Evolutionary conservation across 2,797 vertebrate species (phyloP).

Genomic region (Characodon lateralis): DNA sequence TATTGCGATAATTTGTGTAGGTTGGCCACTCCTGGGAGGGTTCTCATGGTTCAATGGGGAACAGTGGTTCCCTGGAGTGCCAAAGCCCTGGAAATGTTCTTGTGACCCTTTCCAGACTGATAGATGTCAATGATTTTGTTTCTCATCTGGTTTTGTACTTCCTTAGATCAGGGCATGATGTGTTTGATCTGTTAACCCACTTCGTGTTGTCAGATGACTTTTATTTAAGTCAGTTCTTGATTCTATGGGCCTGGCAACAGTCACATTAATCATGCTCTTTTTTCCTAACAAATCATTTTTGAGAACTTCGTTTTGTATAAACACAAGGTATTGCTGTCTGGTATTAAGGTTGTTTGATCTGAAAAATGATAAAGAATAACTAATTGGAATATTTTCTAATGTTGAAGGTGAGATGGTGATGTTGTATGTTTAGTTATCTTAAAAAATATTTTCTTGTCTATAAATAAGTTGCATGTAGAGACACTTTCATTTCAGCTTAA

Average conservation of each 20-base stretch:
- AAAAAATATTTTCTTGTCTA: background rate
- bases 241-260: background rate
- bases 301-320: background rate
- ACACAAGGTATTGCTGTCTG: background rate
- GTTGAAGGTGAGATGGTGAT: too few relatives aligned
- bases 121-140: too few relatives aligned
- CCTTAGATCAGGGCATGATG: background rate
- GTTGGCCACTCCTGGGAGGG: too few relatives aligned
- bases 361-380: background rate
- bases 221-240: background rate
- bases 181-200: background rate
- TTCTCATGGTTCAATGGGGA: too few relatives aligned
- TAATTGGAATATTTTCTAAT: too few relatives aligned
- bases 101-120: too few relatives aligned
- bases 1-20: too few relatives aligned
- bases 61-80: too few relatives aligned
- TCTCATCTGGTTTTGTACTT: too few relatives aligned
- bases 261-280: background rate
- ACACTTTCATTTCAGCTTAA: too few relatives aligned
- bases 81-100: too few relatives aligned
- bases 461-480: background rate
- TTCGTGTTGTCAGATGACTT: too few relatives aligned
- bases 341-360: background rate
- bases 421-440: background rate
- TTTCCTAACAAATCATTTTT: background rate